These are phyloP conservation scores for Oscheius myriophilus DNA, from an alignment of 2,888 invertebrate genomes.

Conservation along the genomic window DNA sequence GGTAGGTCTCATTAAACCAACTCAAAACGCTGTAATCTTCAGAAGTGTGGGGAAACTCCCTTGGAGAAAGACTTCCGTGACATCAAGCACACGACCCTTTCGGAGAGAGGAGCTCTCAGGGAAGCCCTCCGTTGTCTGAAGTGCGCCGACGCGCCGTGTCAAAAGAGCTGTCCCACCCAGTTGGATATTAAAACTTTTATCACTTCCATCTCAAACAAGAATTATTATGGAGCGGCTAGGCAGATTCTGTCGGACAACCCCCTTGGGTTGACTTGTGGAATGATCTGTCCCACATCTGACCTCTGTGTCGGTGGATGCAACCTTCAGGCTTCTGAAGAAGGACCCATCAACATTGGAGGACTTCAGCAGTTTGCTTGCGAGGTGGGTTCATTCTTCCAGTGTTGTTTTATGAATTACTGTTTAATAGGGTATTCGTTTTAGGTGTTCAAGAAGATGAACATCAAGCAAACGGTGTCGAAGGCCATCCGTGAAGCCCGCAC, in stretches of 20 bases:
- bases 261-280: slow-evolving; percentile 90
- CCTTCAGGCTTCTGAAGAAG: slow-evolving; percentile 91
- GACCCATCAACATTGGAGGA: slow-evolving; percentile 97
- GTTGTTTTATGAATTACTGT: neutral
- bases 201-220: slow-evolving; percentile 94
- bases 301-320: slow-evolving; percentile 98
- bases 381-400: slow-evolving; percentile 73
- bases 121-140: slow-evolving; percentile 66
- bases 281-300: slow-evolving; percentile 99
- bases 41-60: slow-evolving; percentile 74
- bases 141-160: slow-evolving; percentile 73
- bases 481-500: slow-evolving; percentile 69
- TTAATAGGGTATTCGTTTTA: slow-evolving; percentile 12
- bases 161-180: slow-evolving; percentile 97
- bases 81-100: slow-evolving; percentile 94
- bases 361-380: slow-evolving; percentile 97
- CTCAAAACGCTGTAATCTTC: slow-evolving; percentile 10
- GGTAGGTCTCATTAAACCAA: slow-evolving; percentile 75
- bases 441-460: slow-evolving; percentile 88
- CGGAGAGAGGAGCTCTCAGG: slow-evolving; percentile 89
- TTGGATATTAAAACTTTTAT: slow-evolving; percentile 96
- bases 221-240: slow-evolving; percentile 94
- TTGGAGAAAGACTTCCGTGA: slow-evolving; percentile 89
- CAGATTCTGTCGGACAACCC: slow-evolving; percentile 97
- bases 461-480: slow-evolving; percentile 86